Conservation (phyloP, 1,140 invertebrate species). For the Scaptodrosophila lebanonensis region DNA sequence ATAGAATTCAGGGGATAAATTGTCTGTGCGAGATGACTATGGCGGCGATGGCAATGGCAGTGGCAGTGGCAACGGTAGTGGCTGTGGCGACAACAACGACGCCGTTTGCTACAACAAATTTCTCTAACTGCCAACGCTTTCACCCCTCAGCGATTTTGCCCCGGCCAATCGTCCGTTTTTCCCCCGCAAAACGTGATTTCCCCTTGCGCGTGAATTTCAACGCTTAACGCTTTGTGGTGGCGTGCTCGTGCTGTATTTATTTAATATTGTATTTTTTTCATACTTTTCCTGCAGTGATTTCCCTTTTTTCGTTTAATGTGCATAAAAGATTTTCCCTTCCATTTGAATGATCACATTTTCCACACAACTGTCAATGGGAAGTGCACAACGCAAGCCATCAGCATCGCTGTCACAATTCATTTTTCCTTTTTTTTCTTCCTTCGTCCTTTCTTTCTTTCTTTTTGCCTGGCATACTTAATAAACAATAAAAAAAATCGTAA, state of each 20-base stretch:
- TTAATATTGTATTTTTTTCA: slow-evolving; percentile 70
- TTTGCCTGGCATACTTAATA: slow-evolving; percentile 54
- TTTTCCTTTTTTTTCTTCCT: slow-evolving; percentile 22
- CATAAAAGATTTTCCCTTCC: slow-evolving; percentile 75
- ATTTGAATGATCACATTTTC: slow-evolving; percentile 69
- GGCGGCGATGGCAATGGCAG: too few species aligned
- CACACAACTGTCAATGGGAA: slow-evolving; percentile 66
- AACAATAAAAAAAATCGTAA: slow-evolving; percentile 46
- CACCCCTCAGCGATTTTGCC: slow-evolving; percentile 13
- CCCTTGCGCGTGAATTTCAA: slow-evolving; percentile 66
- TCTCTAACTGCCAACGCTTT: not conserved
- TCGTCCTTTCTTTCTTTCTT: slow-evolving; percentile 2
- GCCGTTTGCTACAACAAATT: too few species aligned
- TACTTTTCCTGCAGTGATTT: slow-evolving; percentile 69
- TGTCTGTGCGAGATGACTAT: too few species aligned
- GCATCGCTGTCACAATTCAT: slow-evolving; percentile 58
- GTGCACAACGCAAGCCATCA: slow-evolving; percentile 35
- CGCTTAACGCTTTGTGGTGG: slow-evolving; percentile 70
- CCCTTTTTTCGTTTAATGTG: slow-evolving; percentile 74
- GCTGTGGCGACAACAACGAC: too few species aligned
- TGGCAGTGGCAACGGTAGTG: too few species aligned
- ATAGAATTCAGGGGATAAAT: too few species aligned
- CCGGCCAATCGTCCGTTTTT: slow-evolving; percentile 20
- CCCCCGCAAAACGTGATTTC: slow-evolving; percentile 21
- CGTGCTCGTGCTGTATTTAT: slow-evolving; percentile 55